phyloP scores from a whole-genome alignment of 2,888 invertebrate genomes.

The Bugulina stolonifera region DNA sequence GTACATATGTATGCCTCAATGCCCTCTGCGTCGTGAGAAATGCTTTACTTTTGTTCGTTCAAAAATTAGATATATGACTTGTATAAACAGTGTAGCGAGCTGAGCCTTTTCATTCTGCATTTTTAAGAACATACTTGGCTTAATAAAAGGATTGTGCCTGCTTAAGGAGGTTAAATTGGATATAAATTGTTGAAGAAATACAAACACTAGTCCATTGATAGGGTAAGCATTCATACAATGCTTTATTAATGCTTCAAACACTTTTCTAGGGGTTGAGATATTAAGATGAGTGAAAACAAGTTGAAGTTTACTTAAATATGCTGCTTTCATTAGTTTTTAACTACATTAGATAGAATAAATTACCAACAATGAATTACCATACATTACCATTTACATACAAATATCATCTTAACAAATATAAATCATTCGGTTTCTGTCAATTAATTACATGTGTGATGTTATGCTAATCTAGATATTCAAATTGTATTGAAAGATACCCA shows the following conservation, averaged over 20 bases:
- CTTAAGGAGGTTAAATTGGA: constrained; percentile 17
- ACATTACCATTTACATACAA: no score
- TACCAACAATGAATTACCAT: no score
- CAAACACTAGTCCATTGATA: constrained; percentile 14
- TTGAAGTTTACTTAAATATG: no score
- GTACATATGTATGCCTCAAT: neutral
- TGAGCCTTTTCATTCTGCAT: neutral
- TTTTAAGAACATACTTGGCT: neutral
- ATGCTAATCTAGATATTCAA: no score
- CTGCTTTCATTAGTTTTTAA: no score
- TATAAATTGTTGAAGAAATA: constrained; percentile 17
- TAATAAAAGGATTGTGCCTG: neutral
- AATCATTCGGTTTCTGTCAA: no score
- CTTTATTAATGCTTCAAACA: neutral
- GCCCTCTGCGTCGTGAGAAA: neutral
- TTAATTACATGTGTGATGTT: no score
- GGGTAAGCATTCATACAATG: neutral
- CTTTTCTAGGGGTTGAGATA: no score
- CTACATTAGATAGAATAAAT: no score
- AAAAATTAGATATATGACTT: neutral
- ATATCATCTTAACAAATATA: no score
- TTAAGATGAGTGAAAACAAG: no score
- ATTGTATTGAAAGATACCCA: no score
- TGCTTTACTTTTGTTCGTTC: neutral
- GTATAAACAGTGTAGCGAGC: constrained; percentile 5